Conservation (phyloP, 2,113 vertebrate species). For the Eptesicus fuscus region DNA sequence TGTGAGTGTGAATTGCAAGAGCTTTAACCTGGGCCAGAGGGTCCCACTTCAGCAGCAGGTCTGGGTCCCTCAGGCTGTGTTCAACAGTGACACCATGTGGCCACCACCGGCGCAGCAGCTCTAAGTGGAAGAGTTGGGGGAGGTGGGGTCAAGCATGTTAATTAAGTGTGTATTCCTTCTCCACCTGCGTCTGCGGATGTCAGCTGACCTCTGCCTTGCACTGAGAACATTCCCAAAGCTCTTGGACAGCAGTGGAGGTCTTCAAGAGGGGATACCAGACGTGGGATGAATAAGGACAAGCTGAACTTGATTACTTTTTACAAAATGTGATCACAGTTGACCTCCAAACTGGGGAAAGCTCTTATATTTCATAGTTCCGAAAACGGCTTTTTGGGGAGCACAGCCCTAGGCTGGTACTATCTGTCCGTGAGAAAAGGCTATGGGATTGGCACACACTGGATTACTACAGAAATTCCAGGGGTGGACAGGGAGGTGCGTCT, state of each 20-base stretch:
- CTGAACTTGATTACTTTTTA: neutral
- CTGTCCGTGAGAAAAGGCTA: neutral
- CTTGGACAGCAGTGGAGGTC: neutral
- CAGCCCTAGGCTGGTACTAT: too few species aligned
- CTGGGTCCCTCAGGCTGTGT: neutral
- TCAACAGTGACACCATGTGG: neutral
- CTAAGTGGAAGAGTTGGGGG: rapidly evolving
- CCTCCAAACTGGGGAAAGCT: neutral
- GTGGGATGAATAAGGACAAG: neutral
- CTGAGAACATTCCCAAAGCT: neutral
- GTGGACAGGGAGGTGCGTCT: neutral
- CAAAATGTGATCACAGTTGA: neutral
- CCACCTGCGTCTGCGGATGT: neutral
- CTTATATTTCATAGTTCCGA: neutral
- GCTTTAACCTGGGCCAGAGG: neutral
- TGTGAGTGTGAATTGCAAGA: neutral
- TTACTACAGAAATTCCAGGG: neutral
- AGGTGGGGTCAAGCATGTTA: neutral
- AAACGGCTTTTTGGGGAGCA: neutral
- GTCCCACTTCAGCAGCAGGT: neutral
- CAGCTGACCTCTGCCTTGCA: neutral
- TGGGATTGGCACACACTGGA: neutral
- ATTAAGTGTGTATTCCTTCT: too few species aligned
- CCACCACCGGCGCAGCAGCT: neutral
- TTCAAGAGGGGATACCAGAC: neutral